Conservation (phyloP, 2,113 vertebrate genomes). For the Herpetotheres cachinnans region DNA sequence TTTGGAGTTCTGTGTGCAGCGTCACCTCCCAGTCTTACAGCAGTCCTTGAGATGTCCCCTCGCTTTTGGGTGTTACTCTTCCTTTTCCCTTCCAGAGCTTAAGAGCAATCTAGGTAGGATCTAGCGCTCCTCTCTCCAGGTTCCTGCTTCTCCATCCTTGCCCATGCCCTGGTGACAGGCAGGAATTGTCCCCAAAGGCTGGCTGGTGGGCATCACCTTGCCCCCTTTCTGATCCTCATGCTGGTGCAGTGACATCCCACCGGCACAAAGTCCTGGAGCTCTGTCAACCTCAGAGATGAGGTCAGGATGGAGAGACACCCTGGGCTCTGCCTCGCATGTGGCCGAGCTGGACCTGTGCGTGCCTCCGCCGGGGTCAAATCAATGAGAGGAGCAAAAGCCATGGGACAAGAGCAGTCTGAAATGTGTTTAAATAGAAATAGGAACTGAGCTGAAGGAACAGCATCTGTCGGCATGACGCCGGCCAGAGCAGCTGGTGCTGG, state of each 20-base stretch:
- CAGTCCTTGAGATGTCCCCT: background rate
- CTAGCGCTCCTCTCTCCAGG: background rate
- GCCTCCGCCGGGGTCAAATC: rapidly evolving
- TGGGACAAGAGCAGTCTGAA: background rate
- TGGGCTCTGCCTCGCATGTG: background rate
- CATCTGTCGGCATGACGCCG: rapidly evolving
- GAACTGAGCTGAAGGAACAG: background rate
- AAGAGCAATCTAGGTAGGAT: background rate
- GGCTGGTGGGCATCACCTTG: background rate
- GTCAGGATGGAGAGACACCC: background rate
- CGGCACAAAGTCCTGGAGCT: background rate
- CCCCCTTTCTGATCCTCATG: background rate
- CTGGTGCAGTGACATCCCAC: background rate
- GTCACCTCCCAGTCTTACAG: background rate
- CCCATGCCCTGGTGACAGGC: background rate
- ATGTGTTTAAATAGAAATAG: background rate
- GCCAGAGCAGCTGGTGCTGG: background rate
- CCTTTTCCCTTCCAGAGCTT: background rate
- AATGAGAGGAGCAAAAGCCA: background rate
- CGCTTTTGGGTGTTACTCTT: background rate
- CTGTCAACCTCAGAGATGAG: rapidly evolving
- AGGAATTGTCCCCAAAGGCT: background rate
- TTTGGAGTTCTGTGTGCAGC: background rate
- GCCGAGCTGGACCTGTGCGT: background rate
- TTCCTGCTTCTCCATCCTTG: background rate